These are phyloP conservation scores for Drosophila sucinea DNA, from an alignment of 1,140 invertebrate species.

Conservation along the genomic window DNA sequence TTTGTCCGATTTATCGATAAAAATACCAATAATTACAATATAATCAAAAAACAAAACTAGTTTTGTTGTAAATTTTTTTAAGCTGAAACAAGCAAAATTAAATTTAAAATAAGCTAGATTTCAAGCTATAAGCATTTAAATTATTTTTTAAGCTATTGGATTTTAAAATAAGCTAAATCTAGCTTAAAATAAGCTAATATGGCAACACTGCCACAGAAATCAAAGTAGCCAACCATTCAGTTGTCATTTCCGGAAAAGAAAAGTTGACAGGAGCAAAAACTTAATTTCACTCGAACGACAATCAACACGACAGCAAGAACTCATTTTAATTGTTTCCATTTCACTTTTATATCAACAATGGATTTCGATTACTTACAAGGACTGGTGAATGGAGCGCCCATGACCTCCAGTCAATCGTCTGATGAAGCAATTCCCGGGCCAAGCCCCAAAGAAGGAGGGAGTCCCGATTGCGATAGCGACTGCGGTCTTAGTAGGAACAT, in stretches of 20 bases:
- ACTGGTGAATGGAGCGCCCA: constrained; percentile 48
- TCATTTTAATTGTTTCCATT: not conserved
- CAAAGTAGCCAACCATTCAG: not conserved
- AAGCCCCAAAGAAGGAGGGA: constrained; percentile 4
- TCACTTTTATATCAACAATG: constrained; percentile 73
- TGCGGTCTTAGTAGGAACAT: constrained; percentile 1
- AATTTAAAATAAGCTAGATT: too few relatives aligned
- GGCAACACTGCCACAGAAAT: not conserved
- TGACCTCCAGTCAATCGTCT: constrained; percentile 1
- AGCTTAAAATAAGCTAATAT: too few relatives aligned
- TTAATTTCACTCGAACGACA: not conserved
- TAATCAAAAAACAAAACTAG: too few relatives aligned
- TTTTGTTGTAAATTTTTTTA: too few relatives aligned
- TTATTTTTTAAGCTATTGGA: too few relatives aligned
- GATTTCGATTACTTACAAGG: constrained; percentile 80
- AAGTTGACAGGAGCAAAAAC: not conserved
- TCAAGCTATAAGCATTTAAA: too few relatives aligned
- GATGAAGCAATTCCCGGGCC: constrained; percentile 24
- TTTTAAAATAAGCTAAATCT: too few relatives aligned
- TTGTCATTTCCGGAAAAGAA: not conserved
- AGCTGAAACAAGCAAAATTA: too few relatives aligned
- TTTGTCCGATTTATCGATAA: too few relatives aligned
- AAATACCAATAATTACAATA: too few relatives aligned
- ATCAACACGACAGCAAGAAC: not conserved
- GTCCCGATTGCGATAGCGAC: not conserved